A percentile compares a stretch with the other conserved stretches of the same genome.
Conservation (phyloP, 2,888 invertebrate species). For the Hololepta plana region DNA sequence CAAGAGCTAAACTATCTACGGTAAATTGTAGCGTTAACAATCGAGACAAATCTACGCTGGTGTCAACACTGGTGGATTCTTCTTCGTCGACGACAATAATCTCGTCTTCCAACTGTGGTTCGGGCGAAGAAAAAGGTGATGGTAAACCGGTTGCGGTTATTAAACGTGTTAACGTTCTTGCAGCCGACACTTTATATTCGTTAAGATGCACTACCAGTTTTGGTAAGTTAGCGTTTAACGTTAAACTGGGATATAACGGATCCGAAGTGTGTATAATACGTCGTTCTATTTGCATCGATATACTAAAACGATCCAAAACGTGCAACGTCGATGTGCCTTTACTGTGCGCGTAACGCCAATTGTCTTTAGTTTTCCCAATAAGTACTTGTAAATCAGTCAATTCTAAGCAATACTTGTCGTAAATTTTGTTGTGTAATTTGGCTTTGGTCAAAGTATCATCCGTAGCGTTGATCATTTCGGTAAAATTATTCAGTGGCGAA, state of each 20-base stretch:
- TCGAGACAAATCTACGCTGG: constrained; percentile 36
- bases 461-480: constrained; percentile 3
- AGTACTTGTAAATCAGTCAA: constrained; percentile 73
- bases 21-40: constrained; percentile 71
- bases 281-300: constrained; percentile 51
- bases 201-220: constrained; percentile 77
- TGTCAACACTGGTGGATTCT: constrained; percentile 30
- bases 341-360: constrained; percentile 76
- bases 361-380: constrained; percentile 74
- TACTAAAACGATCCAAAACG: constrained; percentile 43
- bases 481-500: constrained; percentile 14
- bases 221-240: constrained; percentile 70
- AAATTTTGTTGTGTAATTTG: constrained; percentile 47
- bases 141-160: constrained; percentile 25
- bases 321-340: constrained; percentile 73
- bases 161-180: constrained; percentile 35
- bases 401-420: constrained; percentile 57
- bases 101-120: constrained; percentile 16
- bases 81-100: constrained; percentile 15
- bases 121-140: constrained; percentile 25
- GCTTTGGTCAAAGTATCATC: constrained; percentile 34
- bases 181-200: constrained; percentile 67
- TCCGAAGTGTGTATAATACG: constrained; percentile 66
- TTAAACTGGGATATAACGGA: constrained; percentile 72
- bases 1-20: constrained; percentile 71